Base-by-base conservation (phyloP, 2,888 invertebrate genomes). In the Tanytarsus gracilentus region DNA sequence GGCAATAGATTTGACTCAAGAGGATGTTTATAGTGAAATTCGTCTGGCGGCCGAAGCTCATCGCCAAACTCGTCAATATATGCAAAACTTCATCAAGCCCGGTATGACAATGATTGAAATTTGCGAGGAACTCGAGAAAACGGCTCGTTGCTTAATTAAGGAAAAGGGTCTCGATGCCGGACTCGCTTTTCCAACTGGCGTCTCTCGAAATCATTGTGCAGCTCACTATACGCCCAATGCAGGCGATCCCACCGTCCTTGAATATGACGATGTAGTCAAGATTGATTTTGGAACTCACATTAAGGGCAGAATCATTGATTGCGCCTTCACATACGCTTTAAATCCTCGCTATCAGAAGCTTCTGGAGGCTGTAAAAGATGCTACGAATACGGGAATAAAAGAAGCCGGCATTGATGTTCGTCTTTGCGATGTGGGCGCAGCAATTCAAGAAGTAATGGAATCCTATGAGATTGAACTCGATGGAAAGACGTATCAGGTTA, bases 211-310 rank as follows among this genome's bases (percentile, higher is more conserved):
- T 75, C 90, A 99, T 72, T 98, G 97, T 71, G 99, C 99, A 61
- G 99, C 99, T 55, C 99, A 99, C 77, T 99, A 99, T 70, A 99
- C 99, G 11, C 99, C 99, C 4, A 99, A 99, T 74, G 94, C 95
- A 59, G 99, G 96, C 9, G 99, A 99, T 74, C 80, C 85, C 8
- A 99, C 98, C 0, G 94, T 98, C 8, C 78, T 99, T 52, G 83
- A 88, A 65, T 90, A 90, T 68, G 95, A 98, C 69, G 99, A 99
- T 75, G 97, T 99, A 2, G 96, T 96, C 67, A 99, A 99, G 78
- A 96, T 99, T 66, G 97, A 98, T 75, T 98, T 97, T 75, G 97
- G 97, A 55, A 97, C 96, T 1, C 98, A 98, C 75, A 91, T 98
- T 64, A 97, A 97, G 73, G 98, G 97, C 62, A 84, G 95, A 61